Evolutionary conservation across 2,888 invertebrate species (phyloP).

Genomic region (Cremastobaeus sp.): DNA sequence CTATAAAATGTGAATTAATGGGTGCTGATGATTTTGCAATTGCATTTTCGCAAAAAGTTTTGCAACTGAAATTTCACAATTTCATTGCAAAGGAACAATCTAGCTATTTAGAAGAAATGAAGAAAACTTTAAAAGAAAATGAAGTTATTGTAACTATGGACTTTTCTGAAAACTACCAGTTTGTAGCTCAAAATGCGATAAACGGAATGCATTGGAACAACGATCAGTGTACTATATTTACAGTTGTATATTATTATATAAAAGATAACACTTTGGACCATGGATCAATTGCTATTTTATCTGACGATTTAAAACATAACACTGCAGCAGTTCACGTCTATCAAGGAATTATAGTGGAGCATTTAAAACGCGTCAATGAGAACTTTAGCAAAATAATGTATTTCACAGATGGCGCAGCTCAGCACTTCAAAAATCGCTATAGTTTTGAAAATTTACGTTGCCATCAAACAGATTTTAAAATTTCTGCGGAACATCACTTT

Average conservation of each 20-base stretch:
- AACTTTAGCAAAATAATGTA: conserved; percentile 11
- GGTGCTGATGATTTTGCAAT: conserved; percentile 11
- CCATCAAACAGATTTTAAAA: conserved; percentile 48
- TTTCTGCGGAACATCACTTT: conserved; percentile 65
- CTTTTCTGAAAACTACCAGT: conserved; percentile 17
- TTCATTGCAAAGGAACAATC: conserved; percentile 27
- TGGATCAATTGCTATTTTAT: conserved; percentile 41
- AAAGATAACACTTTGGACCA: conserved; percentile 30
- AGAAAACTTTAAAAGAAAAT: conserved; percentile 12
- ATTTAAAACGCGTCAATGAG: conserved; percentile 13
- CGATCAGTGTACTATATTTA: conserved; percentile 50
- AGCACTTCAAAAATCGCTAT: conserved; percentile 49
- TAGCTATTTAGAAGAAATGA: conserved; percentile 6
- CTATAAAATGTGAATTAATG: conserved; percentile 15
- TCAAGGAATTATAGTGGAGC: neutral
- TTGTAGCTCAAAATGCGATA: conserved; percentile 42
- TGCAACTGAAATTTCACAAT: conserved; percentile 8
- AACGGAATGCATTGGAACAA: conserved; percentile 59
- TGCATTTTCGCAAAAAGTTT: neutral
- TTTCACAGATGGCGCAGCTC: conserved; percentile 33
- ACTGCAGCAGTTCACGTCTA: neutral
- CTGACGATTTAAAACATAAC: too few species aligned
- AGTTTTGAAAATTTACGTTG: conserved; percentile 39
- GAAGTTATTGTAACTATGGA: conserved; percentile 30
- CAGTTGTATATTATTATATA: conserved; percentile 56